phyloP scores from a whole-genome alignment of 2,888 invertebrate genomes.

The Agrochola litura region DNA sequence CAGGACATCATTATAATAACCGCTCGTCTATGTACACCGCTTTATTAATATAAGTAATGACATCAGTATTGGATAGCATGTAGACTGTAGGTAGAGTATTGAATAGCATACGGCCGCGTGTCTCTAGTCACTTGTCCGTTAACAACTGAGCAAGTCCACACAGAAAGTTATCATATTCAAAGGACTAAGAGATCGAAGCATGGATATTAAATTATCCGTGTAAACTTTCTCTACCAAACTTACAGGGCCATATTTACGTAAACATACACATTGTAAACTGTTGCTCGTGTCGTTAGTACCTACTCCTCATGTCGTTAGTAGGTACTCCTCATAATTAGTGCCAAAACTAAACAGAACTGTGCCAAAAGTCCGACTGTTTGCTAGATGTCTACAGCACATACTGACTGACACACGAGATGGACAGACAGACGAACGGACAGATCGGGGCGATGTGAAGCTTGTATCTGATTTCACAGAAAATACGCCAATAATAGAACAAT shows the following conservation, averaged over 20 bases:
- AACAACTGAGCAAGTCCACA: not conserved
- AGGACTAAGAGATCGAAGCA: not conserved
- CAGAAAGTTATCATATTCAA: not conserved
- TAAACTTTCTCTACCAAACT: not conserved
- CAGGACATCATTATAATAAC: not conserved
- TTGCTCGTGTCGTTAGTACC: constrained; percentile 2
- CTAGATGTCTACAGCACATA: constrained; percentile 33
- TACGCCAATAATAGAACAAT: not conserved
- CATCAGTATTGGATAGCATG: not conserved
- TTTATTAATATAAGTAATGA: constrained; percentile 1
- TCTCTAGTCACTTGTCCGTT: not conserved
- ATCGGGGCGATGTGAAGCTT: not conserved
- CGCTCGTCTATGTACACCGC: not conserved
- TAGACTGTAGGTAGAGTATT: not conserved
- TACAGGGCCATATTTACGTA: not conserved
- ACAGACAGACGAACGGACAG: constrained; percentile 3
- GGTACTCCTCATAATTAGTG: constrained; percentile 13
- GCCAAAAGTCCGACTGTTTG: constrained; percentile 37
- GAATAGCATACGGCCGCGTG: constrained; percentile 2
- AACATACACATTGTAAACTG: not conserved
- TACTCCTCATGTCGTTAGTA: constrained; percentile 1
- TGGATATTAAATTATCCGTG: not conserved
- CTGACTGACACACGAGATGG: constrained; percentile 6
- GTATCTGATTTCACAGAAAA: constrained; percentile 16
- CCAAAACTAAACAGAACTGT: constrained; percentile 32